Evolutionary conservation across 2,888 invertebrate genomes (phyloP), one percentile per base, ranked within the genome.

Genomic region (Prosopocoilus inquinatus): DNA sequence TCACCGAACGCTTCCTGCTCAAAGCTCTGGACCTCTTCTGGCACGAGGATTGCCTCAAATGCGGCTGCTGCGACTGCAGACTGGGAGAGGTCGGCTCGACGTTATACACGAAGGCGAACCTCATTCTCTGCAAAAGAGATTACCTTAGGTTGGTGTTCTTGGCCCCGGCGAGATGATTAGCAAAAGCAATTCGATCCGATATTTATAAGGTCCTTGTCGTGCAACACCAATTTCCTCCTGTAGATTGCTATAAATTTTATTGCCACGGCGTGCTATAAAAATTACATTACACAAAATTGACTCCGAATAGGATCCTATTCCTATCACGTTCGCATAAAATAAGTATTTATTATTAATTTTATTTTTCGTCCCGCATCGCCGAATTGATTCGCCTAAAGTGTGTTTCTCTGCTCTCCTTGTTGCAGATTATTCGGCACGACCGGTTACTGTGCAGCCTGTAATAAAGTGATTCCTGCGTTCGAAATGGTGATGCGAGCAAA

Each of bases 401-500:
- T 32, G 11, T 47, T 47, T 35, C 35, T 12, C 12, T 43, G 15
- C 43, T 38, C 38, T 45, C 47, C 46, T 33, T 63, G 47, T 67
- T 65, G 28, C 82, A 92, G 93, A 82, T 85, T 94, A 80, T 94
- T 93, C 73, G 93, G 94, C 64, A 89, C 88, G 70, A 92, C 92
- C 36, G 94, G 94, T 67, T 90, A 90, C 78, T 94, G 94, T 78
- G 89, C 93, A 66, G 94, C 93, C 54, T 95, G 94, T 81, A 89
- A 88, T 79, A 94, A 94, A 84, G 89, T 89, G 75, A 94, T 94
- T 78, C 94, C 94, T 59, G 93, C 94, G 64, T 94, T 94, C 79
- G 94, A 94, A 81, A 92, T 94, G 93, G 94, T 94, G 70, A 94
- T 95, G 94, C 84, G 93, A 76, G 94, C 93, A 64, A 88, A 90